Conservation (phyloP, 2,113 vertebrate species). For the Myiagra hebetior region DNA sequence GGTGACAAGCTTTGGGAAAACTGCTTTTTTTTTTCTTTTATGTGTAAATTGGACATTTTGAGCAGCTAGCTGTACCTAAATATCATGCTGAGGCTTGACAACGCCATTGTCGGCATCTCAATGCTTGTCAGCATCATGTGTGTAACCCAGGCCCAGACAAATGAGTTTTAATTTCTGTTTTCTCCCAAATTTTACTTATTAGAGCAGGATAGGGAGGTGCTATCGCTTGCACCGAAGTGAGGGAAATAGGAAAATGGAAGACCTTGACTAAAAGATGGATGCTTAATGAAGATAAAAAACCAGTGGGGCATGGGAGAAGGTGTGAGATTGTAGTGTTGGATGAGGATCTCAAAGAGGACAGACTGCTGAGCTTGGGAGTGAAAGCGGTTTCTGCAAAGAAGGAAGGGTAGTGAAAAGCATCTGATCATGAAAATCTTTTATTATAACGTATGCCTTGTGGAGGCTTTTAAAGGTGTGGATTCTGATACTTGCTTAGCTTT, state of each 20-base stretch:
- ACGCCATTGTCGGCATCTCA: fast-evolving
- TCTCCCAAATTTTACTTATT: background rate
- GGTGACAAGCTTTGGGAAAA: background rate
- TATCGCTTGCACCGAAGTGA: background rate
- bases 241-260: background rate
- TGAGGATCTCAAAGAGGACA: background rate
- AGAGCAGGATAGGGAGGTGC: background rate
- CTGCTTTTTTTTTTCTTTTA: background rate
- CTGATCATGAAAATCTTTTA: background rate
- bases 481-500: background rate
- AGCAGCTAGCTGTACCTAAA: background rate
- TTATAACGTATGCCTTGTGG: background rate
- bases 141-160: background rate
- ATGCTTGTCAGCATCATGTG: fast-evolving
- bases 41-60: background rate
- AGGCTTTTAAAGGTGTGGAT: background rate
- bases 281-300: background rate
- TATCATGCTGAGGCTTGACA: background rate
- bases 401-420: background rate
- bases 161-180: background rate
- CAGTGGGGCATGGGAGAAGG: fast-evolving
- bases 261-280: background rate
- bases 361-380: background rate
- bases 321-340: background rate
- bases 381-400: background rate